Percentiles rank a stretch among this genome's conserved stretches.
These are phyloP conservation scores for Empidonax alnorum DNA, from an alignment of 2,113 vertebrate genomes.

Conservation along the genomic window DNA sequence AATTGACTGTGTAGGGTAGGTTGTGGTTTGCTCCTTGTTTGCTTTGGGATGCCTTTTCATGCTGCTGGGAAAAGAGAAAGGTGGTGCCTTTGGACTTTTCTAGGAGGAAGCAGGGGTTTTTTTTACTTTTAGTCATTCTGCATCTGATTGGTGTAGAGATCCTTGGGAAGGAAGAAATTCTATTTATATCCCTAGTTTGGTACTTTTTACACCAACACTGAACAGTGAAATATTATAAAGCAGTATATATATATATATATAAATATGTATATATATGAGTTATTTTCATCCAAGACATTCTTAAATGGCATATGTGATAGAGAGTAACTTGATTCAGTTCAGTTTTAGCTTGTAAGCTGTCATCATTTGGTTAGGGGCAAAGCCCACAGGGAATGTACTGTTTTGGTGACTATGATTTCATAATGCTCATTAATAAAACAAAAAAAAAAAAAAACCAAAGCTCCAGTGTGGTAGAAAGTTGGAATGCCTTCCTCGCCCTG, in stretches of 20 bases:
- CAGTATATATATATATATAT: not conserved
- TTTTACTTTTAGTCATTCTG: not conserved
- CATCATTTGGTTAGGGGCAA: not conserved
- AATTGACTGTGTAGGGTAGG: not conserved
- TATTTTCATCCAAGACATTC: not conserved
- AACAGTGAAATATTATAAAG: not conserved
- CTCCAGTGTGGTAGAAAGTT: not conserved
- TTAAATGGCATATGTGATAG: not conserved
- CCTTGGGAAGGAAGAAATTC: not conserved
- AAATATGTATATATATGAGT: not conserved
- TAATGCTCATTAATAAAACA: not conserved
- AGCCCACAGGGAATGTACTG: not conserved
- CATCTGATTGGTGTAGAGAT: not conserved
- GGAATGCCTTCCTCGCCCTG: not conserved
- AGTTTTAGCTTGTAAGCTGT: not conserved
- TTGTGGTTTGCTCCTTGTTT: not conserved
- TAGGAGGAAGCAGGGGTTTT: not conserved
- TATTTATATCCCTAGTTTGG: not conserved
- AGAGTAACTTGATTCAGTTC: not conserved
- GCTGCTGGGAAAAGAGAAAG: not conserved
- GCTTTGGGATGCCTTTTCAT: not conserved
- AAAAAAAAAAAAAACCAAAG: not conserved
- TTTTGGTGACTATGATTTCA: not conserved
- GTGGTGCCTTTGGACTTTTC: not conserved
- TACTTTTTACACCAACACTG: not conserved